Evolutionary conservation across 2,888 invertebrate genomes (phyloP).

Genomic region (Standfussiana lucernea): DNA sequence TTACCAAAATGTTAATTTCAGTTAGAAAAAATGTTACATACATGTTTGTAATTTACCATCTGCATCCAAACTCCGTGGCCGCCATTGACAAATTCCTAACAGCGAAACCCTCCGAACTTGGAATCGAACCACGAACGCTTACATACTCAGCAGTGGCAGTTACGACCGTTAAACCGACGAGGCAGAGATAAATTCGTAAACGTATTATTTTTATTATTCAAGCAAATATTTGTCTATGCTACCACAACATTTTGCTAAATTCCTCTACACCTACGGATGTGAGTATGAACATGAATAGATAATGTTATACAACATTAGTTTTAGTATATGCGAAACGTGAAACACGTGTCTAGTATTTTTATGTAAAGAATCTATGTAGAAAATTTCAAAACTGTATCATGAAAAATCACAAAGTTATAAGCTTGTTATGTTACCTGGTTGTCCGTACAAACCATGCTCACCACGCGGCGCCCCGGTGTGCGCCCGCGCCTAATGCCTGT

Average conservation of each 20-base stretch:
- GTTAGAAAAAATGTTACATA: not conserved
- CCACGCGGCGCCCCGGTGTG: no score
- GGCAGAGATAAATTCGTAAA: not conserved
- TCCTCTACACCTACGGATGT: slow-evolving; percentile 4
- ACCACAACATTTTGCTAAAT: not conserved
- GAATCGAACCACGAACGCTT: not conserved
- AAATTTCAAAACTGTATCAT: no score
- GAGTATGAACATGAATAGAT: not conserved
- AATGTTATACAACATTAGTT: no score
- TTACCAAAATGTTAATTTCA: not conserved
- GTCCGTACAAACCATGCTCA: no score
- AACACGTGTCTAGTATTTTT: no score
- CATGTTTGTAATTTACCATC: not conserved
- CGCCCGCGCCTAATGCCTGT: no score
- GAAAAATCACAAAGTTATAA: no score
- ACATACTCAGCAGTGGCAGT: no score
- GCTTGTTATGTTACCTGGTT: no score
- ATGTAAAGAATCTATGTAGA: no score
- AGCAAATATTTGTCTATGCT: slow-evolving; percentile 6
- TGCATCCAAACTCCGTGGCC: not conserved
- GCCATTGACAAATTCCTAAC: not conserved
- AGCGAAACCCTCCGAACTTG: not conserved
- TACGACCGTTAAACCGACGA: not conserved
- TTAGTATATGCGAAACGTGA: no score
- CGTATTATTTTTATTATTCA: not conserved